Percentiles rank a stretch among this genome's conserved stretches.
These are phyloP conservation scores for Mya arenaria DNA, from an alignment of 1,140 invertebrate species.

Conservation along the genomic window DNA sequence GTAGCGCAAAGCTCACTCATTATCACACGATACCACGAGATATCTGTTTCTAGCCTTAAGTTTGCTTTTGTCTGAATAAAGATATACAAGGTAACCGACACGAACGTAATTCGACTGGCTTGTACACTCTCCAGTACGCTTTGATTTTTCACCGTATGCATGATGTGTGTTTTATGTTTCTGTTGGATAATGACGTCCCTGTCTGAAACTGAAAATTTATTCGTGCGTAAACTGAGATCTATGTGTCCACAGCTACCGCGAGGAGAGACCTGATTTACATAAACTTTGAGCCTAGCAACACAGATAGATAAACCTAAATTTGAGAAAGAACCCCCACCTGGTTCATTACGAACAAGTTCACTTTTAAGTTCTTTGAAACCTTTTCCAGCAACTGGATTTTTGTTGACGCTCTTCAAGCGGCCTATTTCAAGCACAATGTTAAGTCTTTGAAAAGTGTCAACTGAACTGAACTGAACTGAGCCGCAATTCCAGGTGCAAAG, in stretches of 20 bases:
- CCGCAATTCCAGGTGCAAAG: constrained; percentile 14
- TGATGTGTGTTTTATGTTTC: constrained; percentile 27
- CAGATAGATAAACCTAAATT: neutral
- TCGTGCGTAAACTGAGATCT: constrained; percentile 34
- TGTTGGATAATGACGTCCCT: constrained; percentile 23
- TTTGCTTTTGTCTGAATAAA: constrained; percentile 44
- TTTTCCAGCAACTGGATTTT: constrained; percentile 53
- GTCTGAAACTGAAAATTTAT: constrained; percentile 46
- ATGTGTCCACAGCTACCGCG: constrained; percentile 24
- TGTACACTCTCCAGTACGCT: neutral
- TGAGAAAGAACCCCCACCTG: neutral
- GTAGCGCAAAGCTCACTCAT: constrained; percentile 25
- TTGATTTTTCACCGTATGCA: constrained; percentile 41
- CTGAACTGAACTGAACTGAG: constrained; percentile 5
- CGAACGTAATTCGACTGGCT: neutral
- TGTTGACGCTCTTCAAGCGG: constrained; percentile 46
- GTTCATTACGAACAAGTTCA: constrained; percentile 30
- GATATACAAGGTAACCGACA: constrained; percentile 55
- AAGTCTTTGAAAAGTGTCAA: neutral
- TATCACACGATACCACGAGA: constrained; percentile 6
- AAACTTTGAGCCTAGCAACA: constrained; percentile 12
- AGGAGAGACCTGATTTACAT: neutral
- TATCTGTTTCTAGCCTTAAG: constrained; percentile 15
- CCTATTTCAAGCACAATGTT: constrained; percentile 36
- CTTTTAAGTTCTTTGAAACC: constrained; percentile 39